Percentiles rank a stretch among this genome's conserved stretches.
These are phyloP conservation scores for Tanypteryx hageni DNA, from an alignment of 2,888 invertebrate genomes.

Conservation along the genomic window DNA sequence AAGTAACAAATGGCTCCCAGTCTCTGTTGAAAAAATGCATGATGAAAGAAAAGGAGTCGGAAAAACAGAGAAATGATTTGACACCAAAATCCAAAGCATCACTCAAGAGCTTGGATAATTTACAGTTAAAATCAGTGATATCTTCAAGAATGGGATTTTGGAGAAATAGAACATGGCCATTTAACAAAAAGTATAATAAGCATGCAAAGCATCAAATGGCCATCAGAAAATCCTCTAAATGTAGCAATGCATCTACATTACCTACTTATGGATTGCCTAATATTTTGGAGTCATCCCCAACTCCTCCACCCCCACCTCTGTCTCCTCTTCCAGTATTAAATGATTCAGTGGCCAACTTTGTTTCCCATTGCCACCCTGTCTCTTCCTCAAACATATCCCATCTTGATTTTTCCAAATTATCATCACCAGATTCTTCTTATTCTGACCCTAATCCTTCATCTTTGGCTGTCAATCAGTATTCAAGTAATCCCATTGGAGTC, in stretches of 20 bases:
- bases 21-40: background rate
- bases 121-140: background rate
- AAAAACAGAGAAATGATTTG: background rate
- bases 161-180: slow-evolving; percentile 15
- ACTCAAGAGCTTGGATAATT: background rate
- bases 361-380: background rate
- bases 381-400: background rate
- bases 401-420: background rate
- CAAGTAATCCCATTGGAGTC: background rate
- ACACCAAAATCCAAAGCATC: background rate
- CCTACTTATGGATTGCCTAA: background rate
- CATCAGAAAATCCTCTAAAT: background rate
- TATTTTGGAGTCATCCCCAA: background rate
- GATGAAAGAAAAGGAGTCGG: background rate
- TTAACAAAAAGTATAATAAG: background rate
- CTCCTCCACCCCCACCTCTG: slow-evolving; percentile 11
- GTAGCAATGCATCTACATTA: background rate
- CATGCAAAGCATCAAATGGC: background rate
- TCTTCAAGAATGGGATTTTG: background rate
- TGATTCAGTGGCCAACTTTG: background rate
- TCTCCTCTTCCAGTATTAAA: slow-evolving; percentile 2
- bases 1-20: background rate
- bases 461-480: background rate
- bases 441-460: too few species aligned
- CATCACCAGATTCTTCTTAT: background rate